Evolutionary conservation across 2,888 invertebrate species (phyloP), one percentile per base, ranked within the genome.

Genomic region (Rhopalosiphum nymphaeae): DNA sequence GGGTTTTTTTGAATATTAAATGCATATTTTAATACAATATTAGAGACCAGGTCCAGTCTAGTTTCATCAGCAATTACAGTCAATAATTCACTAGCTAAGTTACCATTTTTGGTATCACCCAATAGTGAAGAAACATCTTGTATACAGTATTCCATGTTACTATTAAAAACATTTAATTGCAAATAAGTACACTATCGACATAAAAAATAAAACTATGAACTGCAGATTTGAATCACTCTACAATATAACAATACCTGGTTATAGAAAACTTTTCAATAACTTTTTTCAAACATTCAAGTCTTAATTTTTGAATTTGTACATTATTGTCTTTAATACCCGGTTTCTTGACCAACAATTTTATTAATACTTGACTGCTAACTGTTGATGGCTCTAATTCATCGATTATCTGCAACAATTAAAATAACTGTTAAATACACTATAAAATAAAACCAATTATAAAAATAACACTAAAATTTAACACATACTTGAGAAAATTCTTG

Each of bases 251-350:
- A 94, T 96, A 97, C 96, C 97, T 97, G 0, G 98, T 97, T 95
- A 98, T 96, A 0, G 97, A 96, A 95, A 97, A 97, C 95, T 97
- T 97, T 96, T 98, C 98, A 0, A 98, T 98, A 53, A 99, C 96
- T 95, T 97, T 97, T 95, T 97, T 97, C 94, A 98, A 97, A 26
- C 97, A 97, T 95, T 99, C 98, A n/a, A 99, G 96, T 95, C 98
- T 97, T 0, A 97, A 96, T 95, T 98, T 98, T 91, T 98, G 96
- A 29, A 98, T 98, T 96, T 99, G 98, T 95, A 99, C 98, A 96
- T 99, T 99, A 94, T 98, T 98, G 95, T 99, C 99, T 95, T 98
- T 97, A 56, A 97, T 96, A 0, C 99, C 99, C 0, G 99, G 99
- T 95, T 98, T 99, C 95, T 97, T 98, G 95, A 97, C 97, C 42